Base-by-base conservation (phyloP, 2,888 invertebrate species). In the Brachyptera putata region DNA sequence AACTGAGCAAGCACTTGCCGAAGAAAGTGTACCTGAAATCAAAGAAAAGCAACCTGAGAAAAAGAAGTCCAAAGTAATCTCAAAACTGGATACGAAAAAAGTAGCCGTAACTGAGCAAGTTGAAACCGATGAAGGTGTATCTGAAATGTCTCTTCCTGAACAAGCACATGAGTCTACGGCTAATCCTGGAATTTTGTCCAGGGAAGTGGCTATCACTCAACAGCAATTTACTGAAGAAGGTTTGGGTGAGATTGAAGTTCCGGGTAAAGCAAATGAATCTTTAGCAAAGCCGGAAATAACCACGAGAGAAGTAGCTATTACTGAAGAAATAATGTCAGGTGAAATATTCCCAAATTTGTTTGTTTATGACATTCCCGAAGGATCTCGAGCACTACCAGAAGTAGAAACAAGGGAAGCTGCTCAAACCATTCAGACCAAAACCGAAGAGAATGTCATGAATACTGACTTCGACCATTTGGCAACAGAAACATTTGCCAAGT, bases 61-160 rank as follows among this genome's bases (percentile, higher is more conserved):
- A 7, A 53, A 34, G 21, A 34, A 53, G 14, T 16, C 53, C 1
- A 53, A 26, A 30, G 58, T 62, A 16, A 61, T 37, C 26, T 14
- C 55, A 9, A 53, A 59, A 3, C 26, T 64, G 22, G 56, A 55
- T 3, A 16, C 61, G 5, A 55, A 49, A 39, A 57, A 56, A 18
- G 43, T 61, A 22, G 60, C 62, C 9, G 11, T 61, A 11, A 64
- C 58, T 5, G 55, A 63, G 25, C 60, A 66, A 48, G 30, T 56
- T 14, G 22, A 41, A 7, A 26, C 50, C 34, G 59, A 65, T 39
- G 61, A 60, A 57, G 46, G 43, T 11, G n/a, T 55, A 3, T 30
- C 48, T 13, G 60, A 61, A 9, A 46, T 63, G 5, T 25, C 43
- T 13, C 3, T 22, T 14, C n/a, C 60, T 30, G 25, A 30, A 21